These are phyloP conservation scores for Lapara coniferarum DNA, from an alignment of 2,888 invertebrate genomes.

Conservation along the genomic window DNA sequence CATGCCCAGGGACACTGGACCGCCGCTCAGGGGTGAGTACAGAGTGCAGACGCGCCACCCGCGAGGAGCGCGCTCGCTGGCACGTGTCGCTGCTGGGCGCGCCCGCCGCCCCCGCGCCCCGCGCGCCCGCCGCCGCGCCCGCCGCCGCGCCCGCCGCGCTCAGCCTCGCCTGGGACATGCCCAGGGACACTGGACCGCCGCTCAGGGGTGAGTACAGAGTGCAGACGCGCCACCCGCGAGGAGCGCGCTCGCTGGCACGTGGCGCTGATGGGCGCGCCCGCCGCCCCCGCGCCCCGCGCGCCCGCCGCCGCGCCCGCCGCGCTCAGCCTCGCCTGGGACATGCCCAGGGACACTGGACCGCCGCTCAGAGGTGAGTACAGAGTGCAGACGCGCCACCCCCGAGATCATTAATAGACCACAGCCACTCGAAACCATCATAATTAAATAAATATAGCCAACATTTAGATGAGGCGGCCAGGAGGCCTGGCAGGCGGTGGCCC, in stretches of 20 bases:
- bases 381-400: neutral
- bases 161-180: slow-evolving; percentile 83
- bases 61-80: slow-evolving; percentile 88
- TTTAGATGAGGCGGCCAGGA: too few species aligned
- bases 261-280: slow-evolving; percentile 86
- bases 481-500: too few species aligned
- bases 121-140: slow-evolving; percentile 80
- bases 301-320: slow-evolving; percentile 84
- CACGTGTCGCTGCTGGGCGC: slow-evolving; percentile 87
- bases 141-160: too few species aligned
- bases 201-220: slow-evolving; percentile 50
- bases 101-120: slow-evolving; percentile 75
- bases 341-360: slow-evolving; percentile 55
- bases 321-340: slow-evolving; percentile 85
- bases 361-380: slow-evolving; percentile 58
- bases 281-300: slow-evolving; percentile 60
- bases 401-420: too few species aligned
- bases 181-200: slow-evolving; percentile 61
- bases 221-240: slow-evolving; percentile 8
- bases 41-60: neutral
- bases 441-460: too few species aligned
- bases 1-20: slow-evolving; percentile 52
- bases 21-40: slow-evolving; percentile 61
- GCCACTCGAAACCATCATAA: too few species aligned
- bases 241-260: slow-evolving; percentile 91